phyloP scores from a whole-genome alignment of 2,797 vertebrate genomes.

The Falco biarmicus region DNA sequence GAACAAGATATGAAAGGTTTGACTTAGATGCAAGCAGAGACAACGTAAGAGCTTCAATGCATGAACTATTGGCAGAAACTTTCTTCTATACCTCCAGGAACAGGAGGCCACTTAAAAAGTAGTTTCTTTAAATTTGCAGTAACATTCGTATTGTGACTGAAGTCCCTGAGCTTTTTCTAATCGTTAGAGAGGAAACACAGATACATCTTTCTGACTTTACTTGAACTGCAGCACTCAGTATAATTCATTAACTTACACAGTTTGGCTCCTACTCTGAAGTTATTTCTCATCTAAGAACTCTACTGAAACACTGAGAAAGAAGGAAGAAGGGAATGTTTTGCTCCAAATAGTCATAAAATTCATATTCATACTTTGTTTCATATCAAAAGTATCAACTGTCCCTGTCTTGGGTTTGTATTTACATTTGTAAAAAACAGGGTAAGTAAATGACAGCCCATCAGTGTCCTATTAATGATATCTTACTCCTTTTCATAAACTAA shows the following conservation, averaged over 20 bases:
- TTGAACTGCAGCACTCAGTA: not conserved
- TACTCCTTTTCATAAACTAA: not conserved
- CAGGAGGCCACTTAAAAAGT: not conserved
- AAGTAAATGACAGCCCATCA: not conserved
- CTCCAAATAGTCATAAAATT: not conserved
- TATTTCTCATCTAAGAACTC: not conserved
- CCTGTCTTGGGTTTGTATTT: not conserved
- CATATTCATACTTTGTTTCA: not conserved
- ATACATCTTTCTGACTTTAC: not conserved
- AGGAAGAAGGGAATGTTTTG: not conserved
- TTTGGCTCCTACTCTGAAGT: not conserved
- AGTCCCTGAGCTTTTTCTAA: not conserved
- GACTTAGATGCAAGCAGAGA: constrained; percentile 39
- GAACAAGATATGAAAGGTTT: not conserved
- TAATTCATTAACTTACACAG: not conserved
- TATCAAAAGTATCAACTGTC: not conserved
- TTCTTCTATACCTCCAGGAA: not conserved
- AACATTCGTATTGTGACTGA: not conserved
- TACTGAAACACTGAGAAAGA: not conserved
- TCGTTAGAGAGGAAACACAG: not conserved
- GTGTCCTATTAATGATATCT: not conserved
- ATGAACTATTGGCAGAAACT: not conserved
- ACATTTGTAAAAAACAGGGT: not conserved
- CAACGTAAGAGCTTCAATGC: not conserved
- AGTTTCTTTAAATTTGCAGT: not conserved